These are phyloP conservation scores for Leuctra nigra DNA, from an alignment of 2,888 invertebrate species.

Conservation along the genomic window DNA sequence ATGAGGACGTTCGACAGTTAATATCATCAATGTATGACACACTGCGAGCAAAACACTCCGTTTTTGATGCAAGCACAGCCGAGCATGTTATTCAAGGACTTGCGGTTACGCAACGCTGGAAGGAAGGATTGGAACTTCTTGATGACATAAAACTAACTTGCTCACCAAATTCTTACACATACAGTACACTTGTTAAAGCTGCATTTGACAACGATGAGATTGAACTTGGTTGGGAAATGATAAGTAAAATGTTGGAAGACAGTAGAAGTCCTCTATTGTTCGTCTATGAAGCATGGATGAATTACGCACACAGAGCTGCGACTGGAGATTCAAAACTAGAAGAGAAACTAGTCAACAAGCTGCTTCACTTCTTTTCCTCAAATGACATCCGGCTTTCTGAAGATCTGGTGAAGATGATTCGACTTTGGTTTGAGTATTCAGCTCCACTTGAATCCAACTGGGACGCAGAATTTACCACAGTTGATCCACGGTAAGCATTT, in stretches of 20 bases:
- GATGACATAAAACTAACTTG: constrained; percentile 49
- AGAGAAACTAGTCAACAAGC: constrained; percentile 45
- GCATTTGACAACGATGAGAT: constrained; percentile 52
- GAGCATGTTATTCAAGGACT: constrained; percentile 56
- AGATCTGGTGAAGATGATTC: constrained; percentile 37
- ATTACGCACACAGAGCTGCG: constrained; percentile 41
- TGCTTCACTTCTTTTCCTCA: constrained; percentile 50
- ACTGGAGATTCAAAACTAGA: constrained; percentile 35
- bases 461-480: constrained; percentile 13
- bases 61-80: constrained; percentile 53
- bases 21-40: constrained; percentile 47
- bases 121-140: constrained; percentile 51
- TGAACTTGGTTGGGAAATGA: constrained; percentile 52
- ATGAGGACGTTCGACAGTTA: constrained; percentile 44
- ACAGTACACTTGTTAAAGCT: constrained; percentile 48
- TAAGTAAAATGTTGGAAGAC: constrained; percentile 48
- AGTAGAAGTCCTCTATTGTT: constrained; percentile 42
- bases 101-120: constrained; percentile 57
- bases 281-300: constrained; percentile 49
- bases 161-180: constrained; percentile 44
- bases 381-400: constrained; percentile 43
- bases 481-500: constrained; percentile 16
- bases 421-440: constrained; percentile 21
- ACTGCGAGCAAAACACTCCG: constrained; percentile 47
- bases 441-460: neutral